phyloP scores from a whole-genome alignment of 2,888 invertebrate genomes.

The Lapara coniferarum region DNA sequence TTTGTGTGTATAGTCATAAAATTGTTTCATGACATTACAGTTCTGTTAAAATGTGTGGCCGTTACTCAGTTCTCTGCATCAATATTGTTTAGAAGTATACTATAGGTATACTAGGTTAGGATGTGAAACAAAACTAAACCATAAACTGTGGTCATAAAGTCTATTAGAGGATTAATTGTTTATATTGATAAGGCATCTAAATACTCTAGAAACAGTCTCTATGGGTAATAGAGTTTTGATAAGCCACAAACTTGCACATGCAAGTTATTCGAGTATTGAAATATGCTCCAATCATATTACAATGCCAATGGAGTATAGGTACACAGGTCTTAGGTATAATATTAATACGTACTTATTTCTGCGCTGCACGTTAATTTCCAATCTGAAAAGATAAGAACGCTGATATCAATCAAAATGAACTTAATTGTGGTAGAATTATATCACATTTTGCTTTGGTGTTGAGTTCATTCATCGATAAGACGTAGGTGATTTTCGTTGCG shows the following conservation, averaged over 20 bases:
- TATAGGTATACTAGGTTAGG: too few species aligned
- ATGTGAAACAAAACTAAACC: too few species aligned
- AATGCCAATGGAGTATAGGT: too few species aligned
- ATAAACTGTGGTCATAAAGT: too few species aligned
- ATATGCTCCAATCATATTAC: too few species aligned
- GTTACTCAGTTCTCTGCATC: not conserved
- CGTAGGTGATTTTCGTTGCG: not conserved
- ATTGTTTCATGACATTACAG: conserved; percentile 6
- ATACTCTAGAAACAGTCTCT: too few species aligned
- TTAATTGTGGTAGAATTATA: not conserved
- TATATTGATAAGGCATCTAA: too few species aligned
- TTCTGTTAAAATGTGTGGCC: not conserved
- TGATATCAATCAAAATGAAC: not conserved
- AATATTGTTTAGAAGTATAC: not conserved
- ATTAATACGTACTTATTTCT: conserved; percentile 13
- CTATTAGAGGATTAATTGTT: too few species aligned
- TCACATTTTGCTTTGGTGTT: not conserved
- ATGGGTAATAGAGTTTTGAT: too few species aligned
- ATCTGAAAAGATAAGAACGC: conserved; percentile 7
- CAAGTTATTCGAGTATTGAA: too few species aligned
- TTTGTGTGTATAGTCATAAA: conserved; percentile 22
- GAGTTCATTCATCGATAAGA: conserved; percentile 31
- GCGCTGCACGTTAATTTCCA: not conserved
- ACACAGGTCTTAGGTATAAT: not conserved
- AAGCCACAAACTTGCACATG: too few species aligned